Evolutionary conservation across 2,113 vertebrate species (phyloP).

Genomic region (Salvelinus alpinus): DNA sequence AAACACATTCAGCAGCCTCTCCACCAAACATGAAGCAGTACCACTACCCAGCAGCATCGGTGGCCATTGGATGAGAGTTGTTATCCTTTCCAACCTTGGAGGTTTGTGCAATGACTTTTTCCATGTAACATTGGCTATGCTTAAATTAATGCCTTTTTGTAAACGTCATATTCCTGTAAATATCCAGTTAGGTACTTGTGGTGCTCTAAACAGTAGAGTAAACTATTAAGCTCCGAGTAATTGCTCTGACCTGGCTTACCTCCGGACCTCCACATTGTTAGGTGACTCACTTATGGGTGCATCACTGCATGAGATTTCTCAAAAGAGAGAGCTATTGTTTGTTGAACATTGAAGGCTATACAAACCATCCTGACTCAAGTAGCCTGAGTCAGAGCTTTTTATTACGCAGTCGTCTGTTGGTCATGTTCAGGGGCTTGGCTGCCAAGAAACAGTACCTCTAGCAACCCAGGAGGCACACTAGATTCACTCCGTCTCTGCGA

Average conservation of each 20-base stretch:
- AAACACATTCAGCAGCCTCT: neutral
- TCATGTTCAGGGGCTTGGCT: conserved; percentile 3
- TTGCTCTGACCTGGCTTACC: conserved; percentile 24
- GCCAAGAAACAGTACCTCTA: neutral
- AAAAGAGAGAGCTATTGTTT: conserved; percentile 1
- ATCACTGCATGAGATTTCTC: conserved; percentile 14
- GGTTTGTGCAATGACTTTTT: neutral
- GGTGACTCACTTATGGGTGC: conserved; percentile 4
- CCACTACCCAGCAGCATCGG: neutral
- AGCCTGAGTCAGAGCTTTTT: conserved; percentile 6
- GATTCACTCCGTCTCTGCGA: conserved; percentile 17
- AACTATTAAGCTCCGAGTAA: conserved; percentile 21
- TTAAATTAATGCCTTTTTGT: neutral
- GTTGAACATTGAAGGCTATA: conserved; percentile 2
- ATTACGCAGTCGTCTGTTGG: conserved; percentile 7
- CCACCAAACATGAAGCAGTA: neutral
- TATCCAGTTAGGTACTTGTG: neutral
- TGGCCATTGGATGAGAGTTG: neutral
- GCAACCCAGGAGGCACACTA: neutral
- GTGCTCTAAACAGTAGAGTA: conserved; percentile 6
- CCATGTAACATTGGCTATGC: neutral
- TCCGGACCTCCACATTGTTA: neutral
- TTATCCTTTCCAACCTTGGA: neutral
- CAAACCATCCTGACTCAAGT: neutral
- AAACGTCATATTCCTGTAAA: neutral